A percentile compares a stretch with the other conserved stretches of the same genome.
phyloP scores from a whole-genome alignment of 2,888 invertebrate genomes.

The Tenodera sinensis region DNA sequence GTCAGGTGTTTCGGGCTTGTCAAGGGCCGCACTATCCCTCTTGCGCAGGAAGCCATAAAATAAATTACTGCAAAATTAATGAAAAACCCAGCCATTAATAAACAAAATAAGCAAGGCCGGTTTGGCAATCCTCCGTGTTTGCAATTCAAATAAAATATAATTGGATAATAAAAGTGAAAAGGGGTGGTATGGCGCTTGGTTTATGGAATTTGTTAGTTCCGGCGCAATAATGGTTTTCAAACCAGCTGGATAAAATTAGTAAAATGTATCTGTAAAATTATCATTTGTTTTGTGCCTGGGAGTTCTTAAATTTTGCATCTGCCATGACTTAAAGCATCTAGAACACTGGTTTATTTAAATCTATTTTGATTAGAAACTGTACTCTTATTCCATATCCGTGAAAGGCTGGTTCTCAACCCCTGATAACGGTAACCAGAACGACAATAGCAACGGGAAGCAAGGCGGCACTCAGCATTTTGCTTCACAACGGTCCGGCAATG shows the following conservation, averaged over 20 bases:
- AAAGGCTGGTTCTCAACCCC: too few species aligned
- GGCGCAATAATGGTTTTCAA: not conserved
- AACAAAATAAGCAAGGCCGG: not conserved
- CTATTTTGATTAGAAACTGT: too few species aligned
- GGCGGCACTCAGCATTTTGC: too few species aligned
- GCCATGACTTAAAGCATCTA: too few species aligned
- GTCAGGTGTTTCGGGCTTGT: not conserved
- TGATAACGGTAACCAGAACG: too few species aligned
- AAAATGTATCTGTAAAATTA: not conserved
- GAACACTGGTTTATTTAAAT: too few species aligned
- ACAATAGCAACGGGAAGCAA: too few species aligned
- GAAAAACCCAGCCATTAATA: not conserved
- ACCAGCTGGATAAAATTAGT: not conserved
- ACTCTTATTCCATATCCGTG: too few species aligned
- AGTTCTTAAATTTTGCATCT: too few species aligned
- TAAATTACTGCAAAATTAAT: not conserved
- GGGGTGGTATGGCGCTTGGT: not conserved
- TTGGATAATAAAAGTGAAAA: not conserved
- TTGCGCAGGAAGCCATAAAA: not conserved
- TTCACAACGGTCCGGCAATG: too few species aligned
- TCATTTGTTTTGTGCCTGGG: not conserved
- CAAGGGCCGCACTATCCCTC: not conserved
- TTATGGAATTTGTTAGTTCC: not conserved
- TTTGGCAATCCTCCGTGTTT: not conserved
- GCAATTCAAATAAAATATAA: not conserved